Percentiles rank a stretch among this genome's conserved stretches.
These are phyloP conservation scores for Subanguina moxae DNA, from an alignment of 1,140 invertebrate species.

Conservation along the genomic window DNA sequence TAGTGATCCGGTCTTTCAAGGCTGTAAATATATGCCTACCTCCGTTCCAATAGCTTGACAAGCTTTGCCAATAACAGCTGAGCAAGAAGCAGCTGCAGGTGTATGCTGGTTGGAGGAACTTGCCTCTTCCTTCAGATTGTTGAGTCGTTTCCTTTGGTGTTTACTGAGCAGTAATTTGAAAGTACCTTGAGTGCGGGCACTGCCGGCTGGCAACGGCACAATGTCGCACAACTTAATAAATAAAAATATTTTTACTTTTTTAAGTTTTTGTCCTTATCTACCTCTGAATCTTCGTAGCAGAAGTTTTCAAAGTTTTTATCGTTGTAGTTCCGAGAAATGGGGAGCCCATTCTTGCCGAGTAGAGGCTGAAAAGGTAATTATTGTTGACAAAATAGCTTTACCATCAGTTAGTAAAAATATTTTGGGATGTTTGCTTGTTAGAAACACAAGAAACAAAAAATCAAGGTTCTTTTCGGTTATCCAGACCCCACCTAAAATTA, in stretches of 20 bases:
- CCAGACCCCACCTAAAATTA: too few species aligned
- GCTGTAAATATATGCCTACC: neutral
- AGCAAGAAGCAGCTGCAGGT: neutral
- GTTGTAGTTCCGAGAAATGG: neutral
- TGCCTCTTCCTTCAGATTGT: neutral
- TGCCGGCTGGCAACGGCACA: neutral
- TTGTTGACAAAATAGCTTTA: too few species aligned
- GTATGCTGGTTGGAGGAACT: neutral
- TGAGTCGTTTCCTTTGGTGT: neutral
- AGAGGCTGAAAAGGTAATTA: conserved; percentile 1
- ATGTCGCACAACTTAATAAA: neutral
- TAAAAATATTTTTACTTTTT: neutral
- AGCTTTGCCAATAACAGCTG: neutral
- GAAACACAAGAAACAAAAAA: too few species aligned
- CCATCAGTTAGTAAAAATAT: too few species aligned
- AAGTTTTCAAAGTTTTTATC: neutral
- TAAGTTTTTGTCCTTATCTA: neutral
- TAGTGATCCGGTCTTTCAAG: too few species aligned
- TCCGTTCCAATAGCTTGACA: too few species aligned
- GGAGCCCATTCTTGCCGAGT: neutral
- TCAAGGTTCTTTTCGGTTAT: too few species aligned
- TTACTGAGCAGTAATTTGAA: conserved; percentile 1
- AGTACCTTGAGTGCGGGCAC: neutral
- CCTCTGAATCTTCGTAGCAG: conserved; percentile 1
- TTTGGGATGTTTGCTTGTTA: too few species aligned